Base-by-base conservation (phyloP, 2,797 vertebrate genomes). In the Bufotes viridis region DNA sequence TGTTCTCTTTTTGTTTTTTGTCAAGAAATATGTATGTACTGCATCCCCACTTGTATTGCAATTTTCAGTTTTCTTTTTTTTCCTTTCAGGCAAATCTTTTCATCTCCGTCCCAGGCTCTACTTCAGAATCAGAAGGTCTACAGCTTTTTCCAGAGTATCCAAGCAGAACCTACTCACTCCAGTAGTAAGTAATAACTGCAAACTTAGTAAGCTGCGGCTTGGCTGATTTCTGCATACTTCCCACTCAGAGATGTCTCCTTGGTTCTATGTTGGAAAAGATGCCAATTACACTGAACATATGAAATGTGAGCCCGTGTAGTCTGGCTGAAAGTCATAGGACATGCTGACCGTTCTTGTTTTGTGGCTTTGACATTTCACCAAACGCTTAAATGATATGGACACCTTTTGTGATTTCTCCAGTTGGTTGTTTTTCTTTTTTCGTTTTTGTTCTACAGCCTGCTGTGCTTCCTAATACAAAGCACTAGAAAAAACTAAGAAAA, bases 101-200 rank as follows among this genome's bases (percentile, higher is more conserved):
- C 96, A 90, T 96, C 95, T 79, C 96, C 97, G 34, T 97, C 97
- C 0, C 95, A 96, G 88, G 93, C 96, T 90, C 97, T 98, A 93
- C 95, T 96, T 80, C 96, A 96, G 94, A 95, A 91, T 91, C 95
- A 93, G 84, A 95, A 93, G 90, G 97, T 98, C 60, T 97, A 96
- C 93, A 95, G 93, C 93, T 98, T 98, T 93, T 98, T 98, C 90
- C 95, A 93, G 63, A 95, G 95, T 90, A 94, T 96, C 82, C 96
- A 95, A 34, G 93, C 94, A 49, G 97, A 96, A 91, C 93, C 94
- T 82, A 92, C 94, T 7, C 95, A 95, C 91, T 93, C 92, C 91
- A 94, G 95, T 93, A 96, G 97, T 97, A 96, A 97, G 97, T 89
- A 85, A 12, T 14, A 17, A 24, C 78, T 29, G 11, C 34, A 18